Evolutionary conservation across 2,797 vertebrate species (phyloP).

Genomic region (Fringilla coelebs): DNA sequence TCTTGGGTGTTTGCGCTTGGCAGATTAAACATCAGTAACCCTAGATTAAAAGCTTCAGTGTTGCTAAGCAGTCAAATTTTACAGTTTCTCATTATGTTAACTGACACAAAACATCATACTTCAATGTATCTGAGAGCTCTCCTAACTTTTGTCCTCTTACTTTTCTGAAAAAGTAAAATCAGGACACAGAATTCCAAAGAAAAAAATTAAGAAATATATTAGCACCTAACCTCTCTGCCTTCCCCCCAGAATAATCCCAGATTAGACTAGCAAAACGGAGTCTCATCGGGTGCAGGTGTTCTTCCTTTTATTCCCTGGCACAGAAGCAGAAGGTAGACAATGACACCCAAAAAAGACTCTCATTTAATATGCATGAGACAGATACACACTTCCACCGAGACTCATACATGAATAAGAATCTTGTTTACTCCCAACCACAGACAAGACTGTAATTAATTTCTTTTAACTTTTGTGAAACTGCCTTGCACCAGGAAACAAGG

Average conservation of each 20-base stretch:
- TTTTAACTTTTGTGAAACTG: background rate
- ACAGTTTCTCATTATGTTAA: background rate
- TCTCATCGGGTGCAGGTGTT: background rate
- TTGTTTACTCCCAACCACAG: slow-evolving; percentile 14
- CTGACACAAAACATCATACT: background rate
- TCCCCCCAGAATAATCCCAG: background rate
- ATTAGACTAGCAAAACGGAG: background rate
- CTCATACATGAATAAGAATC: background rate
- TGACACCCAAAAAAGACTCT: background rate
- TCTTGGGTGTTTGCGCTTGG: background rate
- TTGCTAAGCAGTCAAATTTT: background rate
- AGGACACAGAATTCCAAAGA: background rate
- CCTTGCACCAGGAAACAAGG: background rate
- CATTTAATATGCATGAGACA: background rate
- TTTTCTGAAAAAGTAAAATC: background rate
- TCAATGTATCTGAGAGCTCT: background rate
- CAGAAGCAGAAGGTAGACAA: background rate
- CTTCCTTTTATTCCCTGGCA: background rate
- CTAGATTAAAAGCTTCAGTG: background rate
- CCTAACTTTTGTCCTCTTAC: background rate
- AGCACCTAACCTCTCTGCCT: background rate
- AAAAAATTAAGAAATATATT: background rate
- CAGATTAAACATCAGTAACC: background rate
- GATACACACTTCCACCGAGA: background rate
- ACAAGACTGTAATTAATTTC: slow-evolving; percentile 12